Evolutionary conservation across 2,888 invertebrate species (phyloP).

Genomic region (Trachelus stipa): DNA sequence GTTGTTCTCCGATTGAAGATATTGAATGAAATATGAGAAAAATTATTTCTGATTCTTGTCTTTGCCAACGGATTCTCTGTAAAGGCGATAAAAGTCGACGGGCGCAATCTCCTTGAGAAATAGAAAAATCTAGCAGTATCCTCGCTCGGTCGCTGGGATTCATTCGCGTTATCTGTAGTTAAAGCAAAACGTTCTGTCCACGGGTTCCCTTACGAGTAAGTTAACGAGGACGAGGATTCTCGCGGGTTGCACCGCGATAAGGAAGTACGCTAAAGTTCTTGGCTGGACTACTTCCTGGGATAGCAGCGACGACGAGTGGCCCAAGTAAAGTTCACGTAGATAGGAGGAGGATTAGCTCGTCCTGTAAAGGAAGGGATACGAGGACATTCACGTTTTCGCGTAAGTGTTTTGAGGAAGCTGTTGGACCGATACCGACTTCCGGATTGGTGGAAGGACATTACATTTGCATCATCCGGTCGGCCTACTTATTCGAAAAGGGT

Average conservation of each 20-base stretch:
- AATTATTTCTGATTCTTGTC: not conserved
- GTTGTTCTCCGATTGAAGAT: not conserved
- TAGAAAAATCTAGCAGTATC: not conserved
- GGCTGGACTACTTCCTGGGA: not conserved
- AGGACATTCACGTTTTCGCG: not conserved
- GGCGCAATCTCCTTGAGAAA: not conserved
- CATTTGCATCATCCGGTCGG: conserved; percentile 30
- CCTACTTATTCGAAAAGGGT: conserved; percentile 7
- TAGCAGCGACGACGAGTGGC: not conserved
- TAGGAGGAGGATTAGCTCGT: not conserved
- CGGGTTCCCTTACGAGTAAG: not conserved
- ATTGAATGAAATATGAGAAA: not conserved
- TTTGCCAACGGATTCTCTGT: not conserved
- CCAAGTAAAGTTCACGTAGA: not conserved
- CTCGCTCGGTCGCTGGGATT: not conserved
- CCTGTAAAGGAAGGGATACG: not conserved
- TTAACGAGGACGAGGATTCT: not conserved
- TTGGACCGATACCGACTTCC: conserved; percentile 2
- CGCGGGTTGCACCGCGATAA: not conserved
- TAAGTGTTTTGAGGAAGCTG: not conserved
- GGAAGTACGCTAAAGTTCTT: not conserved
- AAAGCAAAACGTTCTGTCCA: not conserved
- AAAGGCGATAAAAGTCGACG: not conserved
- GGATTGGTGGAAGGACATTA: conserved; percentile 20
- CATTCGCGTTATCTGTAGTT: not conserved